Evolutionary conservation across 2,113 vertebrate genomes (phyloP).

Genomic region (Mus pahari): DNA sequence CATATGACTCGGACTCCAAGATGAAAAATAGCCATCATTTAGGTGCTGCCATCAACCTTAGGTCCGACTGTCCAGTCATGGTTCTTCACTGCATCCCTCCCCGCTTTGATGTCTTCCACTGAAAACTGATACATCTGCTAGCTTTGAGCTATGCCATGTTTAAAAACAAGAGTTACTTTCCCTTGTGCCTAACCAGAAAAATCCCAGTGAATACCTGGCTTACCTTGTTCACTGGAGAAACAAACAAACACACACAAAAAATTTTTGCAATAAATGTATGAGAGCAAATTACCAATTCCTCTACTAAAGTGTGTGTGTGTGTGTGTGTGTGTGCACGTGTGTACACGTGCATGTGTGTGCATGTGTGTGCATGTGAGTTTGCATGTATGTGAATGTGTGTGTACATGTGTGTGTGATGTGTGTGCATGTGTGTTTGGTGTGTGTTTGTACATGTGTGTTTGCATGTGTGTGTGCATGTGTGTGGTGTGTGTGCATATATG

Average conservation of each 20-base stretch:
- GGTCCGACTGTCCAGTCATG: not conserved
- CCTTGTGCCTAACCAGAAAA: not conserved
- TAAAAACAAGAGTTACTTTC: not conserved
- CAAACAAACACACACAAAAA: not conserved
- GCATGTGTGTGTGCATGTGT: too few relatives aligned
- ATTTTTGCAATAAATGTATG: constrained; percentile 14
- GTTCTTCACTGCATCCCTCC: not conserved
- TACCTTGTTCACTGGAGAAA: constrained; percentile 36
- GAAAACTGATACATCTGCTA: constrained; percentile 2
- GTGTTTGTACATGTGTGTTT: too few relatives aligned
- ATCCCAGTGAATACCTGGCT: not conserved
- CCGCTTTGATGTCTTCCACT: not conserved
- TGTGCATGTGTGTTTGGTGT: too few relatives aligned
- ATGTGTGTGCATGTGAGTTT: too few relatives aligned
- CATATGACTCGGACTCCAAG: not conserved
- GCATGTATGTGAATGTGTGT: too few relatives aligned
- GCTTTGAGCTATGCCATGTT: not conserved
- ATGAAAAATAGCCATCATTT: not conserved
- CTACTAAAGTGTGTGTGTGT: constrained; percentile 26
- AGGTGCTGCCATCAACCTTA: not conserved
- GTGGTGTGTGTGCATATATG: too few relatives aligned
- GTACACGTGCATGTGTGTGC: not conserved
- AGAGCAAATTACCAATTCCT: not conserved
- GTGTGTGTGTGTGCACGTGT: constrained; percentile 29
- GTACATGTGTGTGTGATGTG: too few relatives aligned